Conservation (phyloP, 2,888 invertebrate species). For the Volucella inanis region DNA sequence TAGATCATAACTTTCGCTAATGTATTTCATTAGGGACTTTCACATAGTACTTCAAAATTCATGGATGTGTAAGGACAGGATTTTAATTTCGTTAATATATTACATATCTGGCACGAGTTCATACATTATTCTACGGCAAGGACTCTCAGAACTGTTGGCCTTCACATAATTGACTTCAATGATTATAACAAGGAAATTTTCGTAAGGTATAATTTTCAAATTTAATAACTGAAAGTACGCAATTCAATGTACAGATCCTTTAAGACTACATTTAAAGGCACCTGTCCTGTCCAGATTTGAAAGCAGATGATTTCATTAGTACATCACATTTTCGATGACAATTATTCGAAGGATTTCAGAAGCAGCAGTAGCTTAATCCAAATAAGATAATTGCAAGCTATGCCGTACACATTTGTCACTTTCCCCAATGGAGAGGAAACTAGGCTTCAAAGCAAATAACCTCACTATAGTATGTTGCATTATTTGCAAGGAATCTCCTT, state of each 20-base stretch:
- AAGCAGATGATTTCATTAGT: constrained; percentile 37
- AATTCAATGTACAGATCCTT: not conserved
- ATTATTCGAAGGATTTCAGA: constrained; percentile 5
- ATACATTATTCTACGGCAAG: no score
- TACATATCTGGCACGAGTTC: no score
- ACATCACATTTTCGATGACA: constrained; percentile 15
- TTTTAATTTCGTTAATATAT: no score
- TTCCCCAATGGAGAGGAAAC: constrained; percentile 8
- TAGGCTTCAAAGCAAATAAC: constrained; percentile 23
- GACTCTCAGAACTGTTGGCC: no score
- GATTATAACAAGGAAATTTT: not conserved
- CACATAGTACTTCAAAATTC: no score
- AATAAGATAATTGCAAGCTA: constrained; percentile 18
- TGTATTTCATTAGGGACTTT: no score
- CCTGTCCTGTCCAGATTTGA: constrained; percentile 1
- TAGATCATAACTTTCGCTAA: no score
- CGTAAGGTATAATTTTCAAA: not conserved
- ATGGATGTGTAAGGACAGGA: no score
- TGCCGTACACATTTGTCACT: constrained; percentile 36
- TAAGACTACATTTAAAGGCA: not conserved
- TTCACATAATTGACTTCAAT: no score
- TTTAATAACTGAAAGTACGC: not conserved
- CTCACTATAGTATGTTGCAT: constrained; percentile 44
- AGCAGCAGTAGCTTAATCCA: constrained; percentile 5
- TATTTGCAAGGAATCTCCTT: constrained; percentile 34